phyloP scores from a whole-genome alignment of 2,888 invertebrate species.

The Orthosia gracilis region DNA sequence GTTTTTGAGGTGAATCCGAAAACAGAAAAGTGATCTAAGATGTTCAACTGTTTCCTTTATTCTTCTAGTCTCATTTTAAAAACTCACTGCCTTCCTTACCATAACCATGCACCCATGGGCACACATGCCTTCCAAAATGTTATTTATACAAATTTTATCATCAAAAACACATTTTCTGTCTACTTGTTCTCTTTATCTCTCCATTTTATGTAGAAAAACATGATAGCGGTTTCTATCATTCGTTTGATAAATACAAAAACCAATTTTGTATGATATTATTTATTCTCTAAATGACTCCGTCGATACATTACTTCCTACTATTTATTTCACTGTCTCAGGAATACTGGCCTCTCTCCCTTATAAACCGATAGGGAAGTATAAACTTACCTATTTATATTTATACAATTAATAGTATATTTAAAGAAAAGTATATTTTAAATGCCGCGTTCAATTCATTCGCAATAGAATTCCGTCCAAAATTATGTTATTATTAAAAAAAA shows the following conservation, averaged over 20 bases:
- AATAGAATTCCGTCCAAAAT: slow-evolving; percentile 85
- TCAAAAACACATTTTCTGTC: neutral
- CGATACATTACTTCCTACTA: slow-evolving; percentile 16
- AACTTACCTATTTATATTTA: slow-evolving; percentile 59
- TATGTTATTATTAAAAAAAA: slow-evolving; percentile 76
- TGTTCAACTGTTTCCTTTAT: neutral
- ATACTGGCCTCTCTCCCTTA: slow-evolving; percentile 46
- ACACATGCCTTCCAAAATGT: slow-evolving; percentile 9
- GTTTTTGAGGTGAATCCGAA: neutral
- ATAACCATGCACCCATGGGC: neutral
- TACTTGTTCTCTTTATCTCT: neutral
- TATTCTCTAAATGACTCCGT: slow-evolving; percentile 22
- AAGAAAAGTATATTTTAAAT: slow-evolving; percentile 48
- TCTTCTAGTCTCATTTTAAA: neutral
- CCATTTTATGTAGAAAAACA: neutral
- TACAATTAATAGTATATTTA: slow-evolving; percentile 52
- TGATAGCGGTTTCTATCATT: neutral
- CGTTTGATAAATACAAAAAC: neutral
- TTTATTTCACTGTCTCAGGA: slow-evolving; percentile 37
- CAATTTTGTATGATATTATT: neutral
- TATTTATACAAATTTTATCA: neutral
- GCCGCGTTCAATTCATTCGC: slow-evolving; percentile 64
- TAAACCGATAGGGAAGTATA: slow-evolving; percentile 21
- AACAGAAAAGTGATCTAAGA: neutral
- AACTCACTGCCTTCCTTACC: neutral